Percentiles rank a stretch among this genome's conserved stretches.
Conservation (phyloP, 2,113 vertebrate species). For the Anarrhichthys ocellatus region DNA sequence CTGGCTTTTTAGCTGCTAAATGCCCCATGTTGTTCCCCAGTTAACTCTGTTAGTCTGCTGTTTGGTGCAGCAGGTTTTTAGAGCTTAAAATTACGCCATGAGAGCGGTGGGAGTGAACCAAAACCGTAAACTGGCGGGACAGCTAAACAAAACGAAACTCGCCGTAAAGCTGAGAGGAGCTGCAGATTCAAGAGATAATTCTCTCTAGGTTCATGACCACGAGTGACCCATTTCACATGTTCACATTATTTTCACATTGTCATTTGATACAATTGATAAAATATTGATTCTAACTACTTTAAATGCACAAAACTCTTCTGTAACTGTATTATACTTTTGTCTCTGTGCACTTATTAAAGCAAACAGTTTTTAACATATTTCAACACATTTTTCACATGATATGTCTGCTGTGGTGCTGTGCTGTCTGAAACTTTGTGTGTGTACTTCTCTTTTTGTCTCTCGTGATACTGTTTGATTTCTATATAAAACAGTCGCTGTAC, state of each 20-base stretch:
- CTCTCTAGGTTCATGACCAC: not conserved
- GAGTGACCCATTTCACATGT: not conserved
- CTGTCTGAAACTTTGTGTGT: not conserved
- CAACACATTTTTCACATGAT: not conserved
- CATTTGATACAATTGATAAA: not conserved
- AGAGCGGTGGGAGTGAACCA: not conserved
- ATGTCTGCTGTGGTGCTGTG: not conserved
- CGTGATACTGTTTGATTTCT: slow-evolving; percentile 11
- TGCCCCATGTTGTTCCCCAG: not conserved
- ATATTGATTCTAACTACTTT: not conserved
- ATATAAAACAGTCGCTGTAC: not conserved
- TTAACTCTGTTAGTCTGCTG: too few relatives aligned
- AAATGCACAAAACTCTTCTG: not conserved
- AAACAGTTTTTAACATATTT: too few relatives aligned
- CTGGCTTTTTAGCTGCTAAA: not conserved
- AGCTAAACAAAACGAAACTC: too few relatives aligned
- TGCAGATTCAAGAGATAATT: not conserved
- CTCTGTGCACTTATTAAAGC: too few relatives aligned
- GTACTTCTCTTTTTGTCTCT: not conserved
- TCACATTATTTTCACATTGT: not conserved
- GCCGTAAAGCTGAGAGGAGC: not conserved
- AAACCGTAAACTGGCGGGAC: too few relatives aligned
- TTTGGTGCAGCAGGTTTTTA: not conserved
- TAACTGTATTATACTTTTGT: too few relatives aligned
- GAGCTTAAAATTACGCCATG: not conserved